Evolutionary conservation across 2,113 vertebrate genomes (phyloP), one percentile per base, ranked within the genome.

Genomic region (Coracopsis vasa): DNA sequence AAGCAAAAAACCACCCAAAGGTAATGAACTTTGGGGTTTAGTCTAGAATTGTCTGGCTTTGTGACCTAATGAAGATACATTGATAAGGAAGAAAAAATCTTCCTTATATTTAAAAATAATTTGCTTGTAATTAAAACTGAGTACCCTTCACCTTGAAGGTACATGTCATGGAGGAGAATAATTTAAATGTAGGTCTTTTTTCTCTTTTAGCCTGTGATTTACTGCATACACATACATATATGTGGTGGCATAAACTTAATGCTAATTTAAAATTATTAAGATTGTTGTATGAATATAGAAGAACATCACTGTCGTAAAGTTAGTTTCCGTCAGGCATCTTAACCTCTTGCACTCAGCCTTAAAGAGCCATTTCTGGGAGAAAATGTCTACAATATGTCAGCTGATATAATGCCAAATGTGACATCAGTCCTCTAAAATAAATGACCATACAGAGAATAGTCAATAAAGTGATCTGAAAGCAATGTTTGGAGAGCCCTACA

Each of bases 401-500:
- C 97, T 98, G 92, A 97, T 97, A 98, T 93, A 96, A 97, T 97
- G 97, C 95, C 96, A 97, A 98, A 97, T 95, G 95, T 98, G 98
- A 98, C 98, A 98, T 97, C 95, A 93, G 97, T 98, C 97, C 97
- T 95, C 96, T 96, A 94, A 98, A 98, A 99, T 97, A 97, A 98
- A 99, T 97, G 98, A 97, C 98, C 95, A 53, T 96, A 96, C 97
- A 97, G 98, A 99, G 98, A 98, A 97, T 97, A 98, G 98, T 98
- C 98, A 98, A 98, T 99, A 98, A 97, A 98, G 97, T 98, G 98
- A 98, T 99, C 98, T 98, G 97, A 98, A 98, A 98, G 98, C 98
- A 98, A 95, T 98, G 88, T 96, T 97, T 80, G 41, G 92, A 96
- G 96, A 97, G 93, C 94, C 87, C 95, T 91, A 62, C 95, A 97